phyloP scores from a whole-genome alignment of 2,888 invertebrate species.

The Aethes cnicana region DNA sequence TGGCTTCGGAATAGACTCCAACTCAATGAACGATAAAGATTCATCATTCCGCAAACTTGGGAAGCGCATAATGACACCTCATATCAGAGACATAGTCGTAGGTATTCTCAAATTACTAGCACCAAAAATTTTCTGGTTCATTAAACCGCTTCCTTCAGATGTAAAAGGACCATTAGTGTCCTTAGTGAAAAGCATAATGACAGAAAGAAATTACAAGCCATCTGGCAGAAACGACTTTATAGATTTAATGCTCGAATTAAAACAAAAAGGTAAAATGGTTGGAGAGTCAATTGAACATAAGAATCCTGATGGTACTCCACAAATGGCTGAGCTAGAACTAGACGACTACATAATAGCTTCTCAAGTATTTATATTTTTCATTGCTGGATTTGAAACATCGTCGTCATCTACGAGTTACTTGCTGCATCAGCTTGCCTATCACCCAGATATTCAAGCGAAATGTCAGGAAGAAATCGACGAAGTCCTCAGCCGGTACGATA shows the following conservation, averaged over 20 bases:
- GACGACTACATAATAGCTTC: conserved; percentile 46
- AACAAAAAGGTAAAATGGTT: conserved; percentile 43
- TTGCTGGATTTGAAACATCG: conserved; percentile 62
- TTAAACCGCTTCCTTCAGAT: conserved; percentile 35
- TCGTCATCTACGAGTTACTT: conserved; percentile 43
- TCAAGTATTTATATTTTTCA: conserved; percentile 48
- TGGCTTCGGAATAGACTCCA: conserved; percentile 48
- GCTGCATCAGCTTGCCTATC: conserved; percentile 50
- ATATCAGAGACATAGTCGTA: conserved; percentile 31
- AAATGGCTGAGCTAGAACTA: conserved; percentile 43
- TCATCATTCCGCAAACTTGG: conserved; percentile 44
- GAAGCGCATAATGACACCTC: conserved; percentile 36
- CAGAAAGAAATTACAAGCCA: conserved; percentile 42
- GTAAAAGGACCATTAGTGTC: conserved; percentile 39
- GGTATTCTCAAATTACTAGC: conserved; percentile 37
- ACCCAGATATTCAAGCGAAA: conserved; percentile 51
- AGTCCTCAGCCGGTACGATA: conserved; percentile 40
- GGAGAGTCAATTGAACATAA: conserved; percentile 41
- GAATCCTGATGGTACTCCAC: conserved; percentile 40
- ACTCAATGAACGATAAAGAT: conserved; percentile 42
- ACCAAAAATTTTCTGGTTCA: conserved; percentile 38
- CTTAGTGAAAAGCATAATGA: conserved; percentile 39
- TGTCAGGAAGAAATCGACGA: conserved; percentile 51
- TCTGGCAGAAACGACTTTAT: conserved; percentile 49
- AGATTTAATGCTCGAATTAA: conserved; percentile 49